Evolutionary conservation across 2,888 invertebrate genomes (phyloP).

Genomic region (Vannuccia rotundouncinata): DNA sequence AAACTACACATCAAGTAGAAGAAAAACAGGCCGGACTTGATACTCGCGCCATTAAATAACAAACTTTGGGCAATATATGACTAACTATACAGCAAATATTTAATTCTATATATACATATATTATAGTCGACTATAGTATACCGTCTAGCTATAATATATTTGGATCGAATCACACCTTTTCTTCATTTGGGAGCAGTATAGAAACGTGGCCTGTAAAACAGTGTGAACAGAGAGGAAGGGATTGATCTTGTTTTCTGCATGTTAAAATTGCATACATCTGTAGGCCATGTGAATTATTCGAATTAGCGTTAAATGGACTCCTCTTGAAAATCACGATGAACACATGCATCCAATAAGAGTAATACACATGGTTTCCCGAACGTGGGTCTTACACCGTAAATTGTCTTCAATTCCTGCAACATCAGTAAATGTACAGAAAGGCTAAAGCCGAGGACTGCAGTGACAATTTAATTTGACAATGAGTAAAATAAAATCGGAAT

Average conservation of each 20-base stretch:
- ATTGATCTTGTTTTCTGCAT: background rate
- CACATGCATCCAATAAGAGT: conserved; percentile 15
- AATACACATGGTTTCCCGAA: background rate
- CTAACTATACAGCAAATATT: too few species aligned
- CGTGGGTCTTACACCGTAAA: too few species aligned
- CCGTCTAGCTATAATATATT: background rate
- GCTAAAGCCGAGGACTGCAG: too few species aligned
- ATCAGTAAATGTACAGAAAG: too few species aligned
- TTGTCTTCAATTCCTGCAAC: too few species aligned
- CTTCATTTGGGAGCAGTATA: background rate
- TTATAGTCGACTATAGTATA: background rate
- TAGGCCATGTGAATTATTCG: background rate
- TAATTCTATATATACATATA: too few species aligned
- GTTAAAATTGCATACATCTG: background rate
- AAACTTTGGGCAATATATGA: background rate
- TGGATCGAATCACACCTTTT: background rate
- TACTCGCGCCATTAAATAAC: conserved; percentile 21
- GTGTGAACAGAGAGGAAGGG: background rate
- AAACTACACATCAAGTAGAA: conserved; percentile 15
- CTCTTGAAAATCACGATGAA: background rate
- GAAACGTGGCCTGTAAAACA: background rate
- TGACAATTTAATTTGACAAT: background rate
- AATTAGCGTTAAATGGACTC: background rate
- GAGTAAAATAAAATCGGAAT: conserved; percentile 36
- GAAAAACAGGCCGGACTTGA: conserved; percentile 4